Base-by-base conservation (phyloP, 2,888 invertebrate genomes). In the Carcina quercana region DNA sequence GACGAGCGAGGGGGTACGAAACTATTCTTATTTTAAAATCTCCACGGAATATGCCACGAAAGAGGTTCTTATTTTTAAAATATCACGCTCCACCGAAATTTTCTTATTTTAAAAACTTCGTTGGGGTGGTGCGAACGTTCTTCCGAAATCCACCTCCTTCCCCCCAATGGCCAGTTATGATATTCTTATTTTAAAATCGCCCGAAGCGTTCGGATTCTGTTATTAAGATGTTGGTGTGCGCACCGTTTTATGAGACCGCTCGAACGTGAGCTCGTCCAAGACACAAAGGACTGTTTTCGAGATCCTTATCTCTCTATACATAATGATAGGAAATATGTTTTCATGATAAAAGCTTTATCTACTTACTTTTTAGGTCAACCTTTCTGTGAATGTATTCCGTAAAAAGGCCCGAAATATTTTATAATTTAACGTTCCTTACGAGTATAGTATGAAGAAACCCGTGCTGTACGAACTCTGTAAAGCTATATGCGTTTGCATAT, bases 21-120 rank as follows among this genome's bases (percentile, higher is more conserved):
- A 83, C 82, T 83, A 82, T 82, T 82, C 80, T 82, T 80, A 80
- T 82, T 82, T 17, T 79, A 82, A 79, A 82, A 82, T 78, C 78
- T 76, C 80, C 70, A 75, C 79, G 82, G 82, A 82, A 80, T 80
- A 80, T 79, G 78, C 75, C 76, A 72, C 80, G 78, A 76, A 74
- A 76, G 79, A 79, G 75, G 72, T 78, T 79, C 72, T 80, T 78
- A 78, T 80, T 82, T 80, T 82, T 74, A 80, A 82, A 83, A 83
- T 83, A 83, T 80, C 80, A 80, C 80, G 82, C 79, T 80, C 76
- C 73, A 79, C 79, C 82, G 69, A 82, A 80, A 80, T 80, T 80
- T 80, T 82, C 82, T 74, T 74, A 73, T 78, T 82, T 83, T 79
- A 70, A 78, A 75, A 76, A 75, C 67, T 70, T 67, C 64, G 58